These are phyloP conservation scores for Actinopyga echinites DNA, from an alignment of 53 echinoderm and acorn worm genomes.

Conservation along the genomic window DNA sequence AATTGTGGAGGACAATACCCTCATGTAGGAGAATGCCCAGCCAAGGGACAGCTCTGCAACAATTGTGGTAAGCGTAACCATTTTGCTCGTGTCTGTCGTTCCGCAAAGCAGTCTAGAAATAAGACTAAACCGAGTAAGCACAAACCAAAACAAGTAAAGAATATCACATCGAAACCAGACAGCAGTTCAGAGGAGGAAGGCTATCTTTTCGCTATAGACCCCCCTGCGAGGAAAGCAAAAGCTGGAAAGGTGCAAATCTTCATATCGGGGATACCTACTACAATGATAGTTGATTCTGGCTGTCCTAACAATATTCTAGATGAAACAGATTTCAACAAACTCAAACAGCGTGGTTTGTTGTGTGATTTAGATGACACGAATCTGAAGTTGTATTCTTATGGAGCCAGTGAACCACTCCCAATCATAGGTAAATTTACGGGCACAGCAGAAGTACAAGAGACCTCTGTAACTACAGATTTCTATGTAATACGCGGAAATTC, in stretches of 20 bases:
- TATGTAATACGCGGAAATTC: conserved; percentile 17
- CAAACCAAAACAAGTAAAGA: too few relatives aligned
- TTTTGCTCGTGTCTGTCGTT: conserved; percentile 43
- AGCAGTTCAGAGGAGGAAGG: too few relatives aligned
- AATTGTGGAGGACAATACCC: conserved; percentile 59
- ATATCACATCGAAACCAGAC: too few relatives aligned
- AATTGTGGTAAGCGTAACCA: conserved; percentile 53
- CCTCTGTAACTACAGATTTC: not conserved
- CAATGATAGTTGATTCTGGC: conserved; percentile 16
- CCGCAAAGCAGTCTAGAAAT: not conserved
- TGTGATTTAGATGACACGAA: too few relatives aligned
- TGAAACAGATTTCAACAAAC: too few relatives aligned
- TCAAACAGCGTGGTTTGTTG: too few relatives aligned
- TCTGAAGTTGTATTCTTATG: too few relatives aligned
- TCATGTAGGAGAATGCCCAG: conserved; percentile 48
- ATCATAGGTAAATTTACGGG: too few relatives aligned
- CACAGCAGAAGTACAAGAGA: not conserved
- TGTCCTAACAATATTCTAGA: too few relatives aligned
- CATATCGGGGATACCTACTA: not conserved
- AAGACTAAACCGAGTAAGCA: too few relatives aligned
- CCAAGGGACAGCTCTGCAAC: conserved; percentile 53
- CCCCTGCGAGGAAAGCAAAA: not conserved
- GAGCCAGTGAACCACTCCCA: too few relatives aligned
- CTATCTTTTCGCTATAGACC: too few relatives aligned
- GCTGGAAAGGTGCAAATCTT: not conserved